Evolutionary conservation across 2,888 invertebrate genomes (phyloP), one percentile per base, ranked within the genome.

Genomic region (Hesperia comma): DNA sequence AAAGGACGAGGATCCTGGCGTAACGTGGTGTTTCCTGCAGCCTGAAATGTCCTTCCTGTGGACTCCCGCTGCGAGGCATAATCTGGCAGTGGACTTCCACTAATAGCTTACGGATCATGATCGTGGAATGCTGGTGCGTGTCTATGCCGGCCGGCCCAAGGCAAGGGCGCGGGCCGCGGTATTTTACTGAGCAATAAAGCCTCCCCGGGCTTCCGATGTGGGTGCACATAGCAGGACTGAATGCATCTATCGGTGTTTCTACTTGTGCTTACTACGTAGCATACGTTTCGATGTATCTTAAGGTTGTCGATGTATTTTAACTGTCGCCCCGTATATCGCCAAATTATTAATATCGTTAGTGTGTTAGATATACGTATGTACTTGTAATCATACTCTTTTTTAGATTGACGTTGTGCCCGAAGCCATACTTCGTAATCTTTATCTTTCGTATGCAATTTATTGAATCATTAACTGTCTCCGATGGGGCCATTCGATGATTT

Each of bases 251-350:
- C 19, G 19, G 19, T 3, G 12, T 12, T 19, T 21, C 10, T 10
- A 49, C 49, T 19, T 49, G 19, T 49, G 49, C 49, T 19, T 49
- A 49, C 46, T 15, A 46, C 26, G 51, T 64, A 57, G 56, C 55
- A 8, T 46, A 46, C 37, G 41, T 55, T 63, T 58, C 17, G 46
- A 63, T 55, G 55, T 55, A 56, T 63, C 46, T 15, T 63, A 43
- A 19, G 15, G 40, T 56, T 57, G 49, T 49, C 40, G 26, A 62
- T 54, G 63, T 63, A 56, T 63, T 63, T 63, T 49, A 49, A 49
- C 56, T 58, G 69, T 71, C 70, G 74, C 75, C 75, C 75, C 75
- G 71, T 69, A 67, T 71, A 68, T 69, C 74, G 78, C 77, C 78
- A 76, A 78, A 78, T 74, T 73, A 71, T 69, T 71, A 51, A 62